Percentiles rank a stretch among this genome's conserved stretches.
Evolutionary conservation across 2,888 invertebrate genomes (phyloP).

Genomic region (Bembecia ichneumoniformis): DNA sequence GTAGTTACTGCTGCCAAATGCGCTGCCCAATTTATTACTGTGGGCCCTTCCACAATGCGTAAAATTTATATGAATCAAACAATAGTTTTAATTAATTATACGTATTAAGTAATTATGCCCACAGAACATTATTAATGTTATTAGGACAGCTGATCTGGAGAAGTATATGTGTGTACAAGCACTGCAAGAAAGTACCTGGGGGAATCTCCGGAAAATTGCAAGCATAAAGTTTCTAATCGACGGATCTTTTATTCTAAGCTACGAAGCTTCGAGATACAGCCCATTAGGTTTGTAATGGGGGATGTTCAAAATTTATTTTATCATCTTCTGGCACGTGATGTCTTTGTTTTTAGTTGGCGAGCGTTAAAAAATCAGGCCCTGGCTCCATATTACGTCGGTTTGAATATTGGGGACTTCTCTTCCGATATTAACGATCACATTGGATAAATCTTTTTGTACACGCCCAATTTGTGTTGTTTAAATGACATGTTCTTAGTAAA

Average conservation of each 20-base stretch:
- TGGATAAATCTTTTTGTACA: too few relatives aligned
- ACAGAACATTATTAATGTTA: too few relatives aligned
- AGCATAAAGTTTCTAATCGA: constrained; percentile 73
- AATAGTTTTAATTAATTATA: too few relatives aligned
- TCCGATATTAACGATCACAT: too few relatives aligned
- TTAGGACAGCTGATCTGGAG: too few relatives aligned
- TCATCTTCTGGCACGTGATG: constrained; percentile 69
- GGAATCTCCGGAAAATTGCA: constrained; percentile 59
- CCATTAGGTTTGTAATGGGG: constrained; percentile 70
- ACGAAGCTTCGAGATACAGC: constrained; percentile 63
- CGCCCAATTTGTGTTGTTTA: too few relatives aligned
- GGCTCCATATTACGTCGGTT: background rate
- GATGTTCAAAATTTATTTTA: constrained; percentile 69
- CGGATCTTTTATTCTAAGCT: constrained; percentile 63
- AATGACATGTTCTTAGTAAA: too few relatives aligned
- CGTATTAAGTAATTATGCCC: too few relatives aligned
- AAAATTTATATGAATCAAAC: too few relatives aligned
- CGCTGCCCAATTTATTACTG: too few relatives aligned
- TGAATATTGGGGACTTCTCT: background rate
- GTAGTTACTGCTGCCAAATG: too few relatives aligned
- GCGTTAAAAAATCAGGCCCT: constrained; percentile 15
- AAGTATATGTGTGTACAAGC: constrained; percentile 18
- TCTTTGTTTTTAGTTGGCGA: constrained; percentile 45
- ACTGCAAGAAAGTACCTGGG: constrained; percentile 31
- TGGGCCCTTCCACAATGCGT: too few relatives aligned